phyloP scores from a whole-genome alignment of 2,888 invertebrate genomes.

The Morpho helenor region DNA sequence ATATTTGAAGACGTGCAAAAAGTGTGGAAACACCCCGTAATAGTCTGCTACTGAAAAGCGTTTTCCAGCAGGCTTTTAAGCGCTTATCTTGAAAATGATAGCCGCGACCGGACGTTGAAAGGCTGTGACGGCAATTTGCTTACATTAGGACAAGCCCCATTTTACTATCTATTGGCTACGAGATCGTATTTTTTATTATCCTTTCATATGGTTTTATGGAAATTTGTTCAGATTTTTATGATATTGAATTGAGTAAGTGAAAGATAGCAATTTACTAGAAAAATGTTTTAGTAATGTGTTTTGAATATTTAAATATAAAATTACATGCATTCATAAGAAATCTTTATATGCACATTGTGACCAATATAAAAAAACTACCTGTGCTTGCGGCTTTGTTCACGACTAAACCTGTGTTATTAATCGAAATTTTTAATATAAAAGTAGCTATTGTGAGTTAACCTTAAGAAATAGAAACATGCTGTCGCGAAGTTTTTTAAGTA shows the following conservation, averaged over 20 bases:
- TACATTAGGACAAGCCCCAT: constrained; percentile 72
- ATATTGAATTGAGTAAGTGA: not conserved
- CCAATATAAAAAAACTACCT: too few relatives aligned
- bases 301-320: too few relatives aligned
- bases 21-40: constrained; percentile 58
- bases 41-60: constrained; percentile 68
- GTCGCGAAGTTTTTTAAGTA: too few relatives aligned
- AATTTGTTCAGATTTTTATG: constrained; percentile 20
- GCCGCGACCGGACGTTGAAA: constrained; percentile 73
- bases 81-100: constrained; percentile 78
- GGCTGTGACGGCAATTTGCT: constrained; percentile 76
- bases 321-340: too few relatives aligned
- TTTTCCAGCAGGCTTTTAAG: constrained; percentile 75
- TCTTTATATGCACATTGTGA: too few relatives aligned
- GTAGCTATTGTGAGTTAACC: too few relatives aligned
- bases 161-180: constrained; percentile 34
- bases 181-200: constrained; percentile 22
- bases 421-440: too few relatives aligned
- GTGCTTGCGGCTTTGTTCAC: too few relatives aligned
- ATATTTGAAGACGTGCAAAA: constrained; percentile 53
- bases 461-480: too few relatives aligned
- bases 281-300: too few relatives aligned
- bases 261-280: too few relatives aligned
- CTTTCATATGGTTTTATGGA: constrained; percentile 24
- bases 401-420: too few relatives aligned